Evolutionary conservation across 2,888 invertebrate genomes (phyloP).

Genomic region (Argynnis bischoffii): DNA sequence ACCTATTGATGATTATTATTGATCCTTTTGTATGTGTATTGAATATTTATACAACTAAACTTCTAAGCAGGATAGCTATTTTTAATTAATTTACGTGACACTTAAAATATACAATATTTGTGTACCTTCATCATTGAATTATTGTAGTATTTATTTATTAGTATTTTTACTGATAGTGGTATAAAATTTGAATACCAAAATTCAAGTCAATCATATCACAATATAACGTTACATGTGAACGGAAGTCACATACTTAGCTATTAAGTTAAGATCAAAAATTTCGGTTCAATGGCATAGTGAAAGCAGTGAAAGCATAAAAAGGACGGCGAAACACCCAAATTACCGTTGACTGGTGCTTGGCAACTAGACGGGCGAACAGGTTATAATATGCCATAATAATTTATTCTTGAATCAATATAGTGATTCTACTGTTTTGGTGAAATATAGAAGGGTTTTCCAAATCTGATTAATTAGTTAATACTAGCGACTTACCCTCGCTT

Average conservation of each 20-base stretch:
- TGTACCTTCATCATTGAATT: no score
- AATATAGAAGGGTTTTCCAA: background rate
- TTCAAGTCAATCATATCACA: background rate
- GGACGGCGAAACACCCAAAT: conserved; percentile 44
- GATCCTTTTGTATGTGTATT: no score
- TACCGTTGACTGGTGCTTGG: conserved; percentile 40
- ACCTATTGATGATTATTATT: no score
- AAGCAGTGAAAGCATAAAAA: conserved; percentile 48
- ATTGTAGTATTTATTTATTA: no score
- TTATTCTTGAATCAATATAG: conserved; percentile 10
- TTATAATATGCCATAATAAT: conserved; percentile 24
- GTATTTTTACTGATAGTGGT: no score
- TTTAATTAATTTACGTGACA: no score
- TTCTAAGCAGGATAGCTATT: no score
- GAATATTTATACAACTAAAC: no score
- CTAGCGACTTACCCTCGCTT: no score
- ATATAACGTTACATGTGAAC: background rate
- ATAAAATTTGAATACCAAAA: background rate
- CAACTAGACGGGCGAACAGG: conserved; percentile 30
- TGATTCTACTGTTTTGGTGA: background rate
- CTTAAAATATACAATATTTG: no score
- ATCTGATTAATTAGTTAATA: no score
- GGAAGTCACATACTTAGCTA: background rate
- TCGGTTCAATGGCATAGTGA: conserved; percentile 45
- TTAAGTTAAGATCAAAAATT: conserved; percentile 22